phyloP scores from a whole-genome alignment of 2,888 invertebrate species.

The Aspidapion aeneum region DNA sequence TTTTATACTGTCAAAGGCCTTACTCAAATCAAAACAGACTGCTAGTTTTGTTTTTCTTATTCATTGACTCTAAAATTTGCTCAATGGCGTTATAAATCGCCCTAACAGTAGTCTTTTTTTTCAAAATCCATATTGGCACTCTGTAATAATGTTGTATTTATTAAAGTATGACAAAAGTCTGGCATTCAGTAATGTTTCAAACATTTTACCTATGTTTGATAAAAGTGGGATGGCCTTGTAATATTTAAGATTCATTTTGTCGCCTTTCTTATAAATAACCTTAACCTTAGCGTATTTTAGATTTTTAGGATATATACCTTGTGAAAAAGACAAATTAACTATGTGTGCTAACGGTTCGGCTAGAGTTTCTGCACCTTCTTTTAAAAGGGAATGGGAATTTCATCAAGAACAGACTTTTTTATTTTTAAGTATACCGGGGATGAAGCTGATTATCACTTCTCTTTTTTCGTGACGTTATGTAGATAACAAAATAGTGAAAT shows the following conservation, averaged over 20 bases:
- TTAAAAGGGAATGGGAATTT: too few relatives aligned
- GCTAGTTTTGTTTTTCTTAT: conserved; percentile 1
- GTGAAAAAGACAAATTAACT: conserved; percentile 8
- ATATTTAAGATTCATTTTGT: conserved; percentile 1
- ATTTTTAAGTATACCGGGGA: too few relatives aligned
- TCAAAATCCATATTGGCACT: conserved; percentile 10
- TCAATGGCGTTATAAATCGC: conserved; percentile 12
- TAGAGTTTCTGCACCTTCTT: too few relatives aligned
- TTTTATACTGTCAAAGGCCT: not conserved
- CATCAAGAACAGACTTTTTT: too few relatives aligned
- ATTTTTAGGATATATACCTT: conserved; percentile 3
- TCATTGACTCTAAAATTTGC: conserved; percentile 1
- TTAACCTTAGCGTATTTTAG: conserved; percentile 7
- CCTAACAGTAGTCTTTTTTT: conserved; percentile 7
- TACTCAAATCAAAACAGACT: not conserved
- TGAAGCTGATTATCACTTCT: too few relatives aligned
- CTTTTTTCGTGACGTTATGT: too few relatives aligned
- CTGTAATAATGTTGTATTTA: not conserved
- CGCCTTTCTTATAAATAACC: conserved; percentile 10
- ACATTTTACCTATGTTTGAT: conserved; percentile 12
- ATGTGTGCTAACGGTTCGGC: conserved; percentile 8
- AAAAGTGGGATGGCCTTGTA: conserved; percentile 7
- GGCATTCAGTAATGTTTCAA: conserved; percentile 6
- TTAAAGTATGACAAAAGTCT: not conserved
- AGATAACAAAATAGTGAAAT: too few relatives aligned